Base-by-base conservation (phyloP, 2,888 invertebrate genomes). In the Eurytoma adleriae region DNA sequence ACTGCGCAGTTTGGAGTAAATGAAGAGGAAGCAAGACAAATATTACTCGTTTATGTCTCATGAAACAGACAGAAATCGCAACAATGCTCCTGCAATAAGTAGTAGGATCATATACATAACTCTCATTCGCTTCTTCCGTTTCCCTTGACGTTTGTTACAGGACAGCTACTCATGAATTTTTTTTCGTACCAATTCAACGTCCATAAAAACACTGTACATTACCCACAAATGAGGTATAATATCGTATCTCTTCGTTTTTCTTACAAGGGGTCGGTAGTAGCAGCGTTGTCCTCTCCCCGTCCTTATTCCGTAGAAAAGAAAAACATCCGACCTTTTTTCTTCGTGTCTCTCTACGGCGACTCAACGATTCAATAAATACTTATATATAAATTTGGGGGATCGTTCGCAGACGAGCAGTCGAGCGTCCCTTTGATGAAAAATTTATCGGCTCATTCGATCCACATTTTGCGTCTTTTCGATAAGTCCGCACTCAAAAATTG, bases 221-320 rank as follows among this genome's bases (percentile, higher is more conserved):
- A 77, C 54, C 78, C 77, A 40, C 78, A 81, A 81, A 78, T 72
- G 75, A 78, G 75, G n/a, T 67, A 24, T 62, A 70, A 75, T 78
- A 78, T 78, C 77, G 71, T 81, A 75, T 70, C 64, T 81, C 64
- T 75, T 81, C 71, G 54, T 78, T 78, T 72, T 70, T 74, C 40
- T 2, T 69, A 7, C 12, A 68, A 13, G 67, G 27, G 72, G 61
- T 16, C 20, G 54, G 54, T 56, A 66, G 54, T 72, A 12, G 56
- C 50, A 78, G 50, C 40, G 18, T 52, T 18, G 30, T 20, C 16
- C 69, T 48, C 18, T 24, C 59, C 14, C 40, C 54, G 18, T 62
- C 64, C 40, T 48, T 52, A 14, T 50, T 30, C 50, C 62, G 62
- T 1, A 13, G n/a, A 40, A 30, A 40, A 18, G 56, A 69, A 48